A percentile compares a stretch with the other conserved stretches of the same genome.
Conservation (phyloP, 2,113 vertebrate species). For the Equus przewalskii region DNA sequence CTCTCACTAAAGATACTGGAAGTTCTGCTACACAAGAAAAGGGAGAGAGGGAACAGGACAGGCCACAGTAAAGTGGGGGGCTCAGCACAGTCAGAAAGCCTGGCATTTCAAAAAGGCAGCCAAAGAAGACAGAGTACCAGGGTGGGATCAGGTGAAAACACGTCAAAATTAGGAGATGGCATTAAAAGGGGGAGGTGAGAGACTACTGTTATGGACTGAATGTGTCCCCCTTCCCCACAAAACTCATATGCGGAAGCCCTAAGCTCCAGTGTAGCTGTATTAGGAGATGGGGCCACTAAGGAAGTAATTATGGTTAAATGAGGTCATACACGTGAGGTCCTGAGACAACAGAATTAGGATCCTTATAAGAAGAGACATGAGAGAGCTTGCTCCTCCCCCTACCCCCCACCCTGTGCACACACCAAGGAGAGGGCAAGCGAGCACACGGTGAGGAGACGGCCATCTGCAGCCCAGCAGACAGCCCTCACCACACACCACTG, state of each 20-base stretch:
- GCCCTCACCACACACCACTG: background rate
- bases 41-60: background rate
- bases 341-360: background rate
- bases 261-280: background rate
- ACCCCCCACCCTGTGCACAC: accelerated
- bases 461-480: background rate
- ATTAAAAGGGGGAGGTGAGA: background rate
- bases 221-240: background rate
- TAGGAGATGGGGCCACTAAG: background rate
- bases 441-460: background rate
- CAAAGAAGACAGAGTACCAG: background rate
- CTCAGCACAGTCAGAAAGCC: background rate
- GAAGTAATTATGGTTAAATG: background rate
- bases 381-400: background rate
- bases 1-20: background rate
- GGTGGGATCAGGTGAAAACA: background rate
- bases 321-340: background rate
- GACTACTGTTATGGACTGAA: background rate
- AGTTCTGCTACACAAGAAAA: background rate
- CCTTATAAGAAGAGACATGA: background rate
- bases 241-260: background rate
- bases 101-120: background rate
- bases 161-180: background rate
- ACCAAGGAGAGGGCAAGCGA: background rate
- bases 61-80: background rate